Percentiles rank a stretch among this genome's conserved stretches.
These are phyloP conservation scores for Gymnoscelis rufifasciata DNA, from an alignment of 2,888 invertebrate genomes.

Conservation along the genomic window DNA sequence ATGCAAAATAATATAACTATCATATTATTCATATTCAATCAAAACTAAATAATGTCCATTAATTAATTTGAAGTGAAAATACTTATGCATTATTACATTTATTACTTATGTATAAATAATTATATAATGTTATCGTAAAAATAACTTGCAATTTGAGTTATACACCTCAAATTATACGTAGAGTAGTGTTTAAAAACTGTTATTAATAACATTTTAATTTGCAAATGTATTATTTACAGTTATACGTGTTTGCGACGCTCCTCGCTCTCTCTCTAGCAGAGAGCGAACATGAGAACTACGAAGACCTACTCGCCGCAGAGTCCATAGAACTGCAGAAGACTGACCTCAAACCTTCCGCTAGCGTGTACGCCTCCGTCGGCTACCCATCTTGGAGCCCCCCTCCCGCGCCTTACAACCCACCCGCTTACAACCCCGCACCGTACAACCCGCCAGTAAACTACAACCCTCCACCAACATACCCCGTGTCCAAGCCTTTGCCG, in stretches of 20 bases:
- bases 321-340: slow-evolving; percentile 46
- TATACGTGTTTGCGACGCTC: slow-evolving; percentile 48
- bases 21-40: too few species aligned
- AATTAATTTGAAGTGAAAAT: too few species aligned
- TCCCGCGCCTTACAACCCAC: slow-evolving; percentile 26
- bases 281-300: slow-evolving; percentile 37
- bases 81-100: too few species aligned
- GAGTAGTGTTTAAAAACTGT: too few species aligned
- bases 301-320: slow-evolving; percentile 52
- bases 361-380: slow-evolving; percentile 43
- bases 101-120: too few species aligned
- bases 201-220: background rate
- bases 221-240: slow-evolving; percentile 36
- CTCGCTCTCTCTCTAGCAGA: slow-evolving; percentile 57
- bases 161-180: too few species aligned
- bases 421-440: too few species aligned
- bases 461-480: slow-evolving; percentile 7
- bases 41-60: too few species aligned
- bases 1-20: too few species aligned
- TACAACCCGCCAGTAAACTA: too few species aligned
- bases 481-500: slow-evolving; percentile 24
- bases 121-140: too few species aligned
- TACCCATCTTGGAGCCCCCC: slow-evolving; percentile 37
- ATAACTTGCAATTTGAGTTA: too few species aligned
- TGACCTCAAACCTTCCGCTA: slow-evolving; percentile 40